Base-by-base conservation (phyloP, 1,140 invertebrate species). In the Hormaphis cornu region DNA sequence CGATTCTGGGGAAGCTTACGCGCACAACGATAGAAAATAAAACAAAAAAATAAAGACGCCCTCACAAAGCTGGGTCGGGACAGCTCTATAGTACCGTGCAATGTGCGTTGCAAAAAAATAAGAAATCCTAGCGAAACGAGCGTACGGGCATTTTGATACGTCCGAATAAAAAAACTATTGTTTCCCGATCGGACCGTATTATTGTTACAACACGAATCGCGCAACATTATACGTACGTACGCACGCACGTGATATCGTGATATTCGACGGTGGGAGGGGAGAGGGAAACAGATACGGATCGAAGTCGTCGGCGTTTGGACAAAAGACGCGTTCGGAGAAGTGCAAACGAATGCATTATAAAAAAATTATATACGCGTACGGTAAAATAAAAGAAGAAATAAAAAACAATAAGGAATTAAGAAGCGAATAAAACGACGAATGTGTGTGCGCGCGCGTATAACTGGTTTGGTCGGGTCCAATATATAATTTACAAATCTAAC, bases 401-500 rank as follows among this genome's bases (percentile, higher is more conserved):
- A 61, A 66, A 66, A 66, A 66, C 61, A 66, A 66, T 66, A 28
- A 66, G 44, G 61, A 66, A 66, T 66, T 66, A 66, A 66, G 61
- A 66, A 66, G 61, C 61, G 61, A 66, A 66, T 66, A 66, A 66
- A 66, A 66, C 59, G n/a, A n/a, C n/a, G 33, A 24, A 30, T 22
- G 4, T 56, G 58, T 42, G 24, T 44, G 24, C 44, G 58, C 46
- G 58, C 30, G n/a, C 24, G 12, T 48, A 66, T 48, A 66, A 66
- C 61, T 35, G 61, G 61, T 66, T 66, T 66, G 44, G 61, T 66
- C 18, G 42, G 28, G 61, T 66, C 61, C 61, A 66, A 66, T 66
- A 66, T n/a, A n/a, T 66, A 66, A 66, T 66, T 66, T 66, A 66
- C 61, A 66, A 66, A 66, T 66, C 61, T 66, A n/a, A 66, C 61